These are phyloP conservation scores for Hippolais icterina DNA, from an alignment of 2,113 vertebrate species.

Conservation along the genomic window DNA sequence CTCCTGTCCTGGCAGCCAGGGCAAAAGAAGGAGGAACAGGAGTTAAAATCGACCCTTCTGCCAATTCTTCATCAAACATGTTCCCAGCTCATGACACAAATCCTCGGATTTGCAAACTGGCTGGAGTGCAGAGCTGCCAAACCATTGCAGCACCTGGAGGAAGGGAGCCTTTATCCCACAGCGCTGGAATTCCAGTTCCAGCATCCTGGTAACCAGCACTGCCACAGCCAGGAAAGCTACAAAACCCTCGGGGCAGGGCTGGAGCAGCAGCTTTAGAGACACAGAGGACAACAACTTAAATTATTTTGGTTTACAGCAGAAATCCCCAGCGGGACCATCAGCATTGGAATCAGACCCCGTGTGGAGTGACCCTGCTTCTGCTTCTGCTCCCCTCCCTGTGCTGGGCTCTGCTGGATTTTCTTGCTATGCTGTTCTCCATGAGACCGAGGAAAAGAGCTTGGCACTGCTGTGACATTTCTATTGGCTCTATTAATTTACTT, in stretches of 20 bases:
- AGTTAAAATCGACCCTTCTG: background rate
- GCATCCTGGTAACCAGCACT: background rate
- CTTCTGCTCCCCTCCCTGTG: background rate
- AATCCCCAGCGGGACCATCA: background rate
- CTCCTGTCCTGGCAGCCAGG: conserved; percentile 57
- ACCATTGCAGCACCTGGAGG: background rate
- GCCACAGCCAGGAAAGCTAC: background rate
- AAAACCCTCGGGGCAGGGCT: background rate
- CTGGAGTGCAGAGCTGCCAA: background rate
- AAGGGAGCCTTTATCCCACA: background rate
- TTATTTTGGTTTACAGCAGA: background rate
- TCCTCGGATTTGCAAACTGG: too few relatives aligned
- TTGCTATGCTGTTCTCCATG: background rate
- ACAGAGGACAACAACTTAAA: background rate
- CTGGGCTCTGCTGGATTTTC: background rate
- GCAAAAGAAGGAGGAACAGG: background rate
- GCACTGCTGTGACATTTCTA: background rate
- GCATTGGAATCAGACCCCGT: fast-evolving
- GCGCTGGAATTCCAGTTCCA: fast-evolving
- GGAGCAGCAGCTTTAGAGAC: background rate
- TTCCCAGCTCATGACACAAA: background rate
- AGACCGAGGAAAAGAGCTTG: background rate
- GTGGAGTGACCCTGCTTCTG: background rate
- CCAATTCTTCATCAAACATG: background rate
- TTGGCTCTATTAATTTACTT: background rate